Evolutionary conservation across 1,140 invertebrate species (phyloP).

Genomic region (Tigriopus japonicus): DNA sequence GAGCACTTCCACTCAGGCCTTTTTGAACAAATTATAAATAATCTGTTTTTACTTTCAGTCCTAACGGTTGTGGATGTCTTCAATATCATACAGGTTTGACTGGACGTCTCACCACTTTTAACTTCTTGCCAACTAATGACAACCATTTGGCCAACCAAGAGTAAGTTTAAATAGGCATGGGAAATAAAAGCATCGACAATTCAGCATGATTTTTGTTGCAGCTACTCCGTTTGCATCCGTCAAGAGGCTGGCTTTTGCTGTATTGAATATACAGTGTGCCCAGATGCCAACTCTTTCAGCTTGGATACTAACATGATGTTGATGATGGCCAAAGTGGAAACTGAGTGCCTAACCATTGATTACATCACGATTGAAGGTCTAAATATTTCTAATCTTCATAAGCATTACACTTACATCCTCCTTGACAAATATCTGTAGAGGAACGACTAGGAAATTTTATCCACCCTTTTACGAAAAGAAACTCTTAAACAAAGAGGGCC

Average conservation of each 20-base stretch:
- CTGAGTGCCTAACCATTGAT: not conserved
- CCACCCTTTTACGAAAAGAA: too few relatives aligned
- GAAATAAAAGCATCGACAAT: not conserved
- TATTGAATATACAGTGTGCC: not conserved
- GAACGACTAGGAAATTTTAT: too few relatives aligned
- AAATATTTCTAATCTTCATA: too few relatives aligned
- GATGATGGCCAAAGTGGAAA: not conserved
- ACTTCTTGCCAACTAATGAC: too few relatives aligned
- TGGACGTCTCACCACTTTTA: too few relatives aligned
- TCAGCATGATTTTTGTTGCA: not conserved
- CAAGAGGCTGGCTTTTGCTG: constrained; percentile 4
- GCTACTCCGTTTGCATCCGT: not conserved
- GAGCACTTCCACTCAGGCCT: too few relatives aligned
- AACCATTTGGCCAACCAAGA: not conserved
- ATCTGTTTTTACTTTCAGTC: not conserved
- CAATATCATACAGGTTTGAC: not conserved
- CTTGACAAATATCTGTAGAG: too few relatives aligned
- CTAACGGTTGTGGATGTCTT: not conserved
- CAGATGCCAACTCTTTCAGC: not conserved
- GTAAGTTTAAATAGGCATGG: not conserved
- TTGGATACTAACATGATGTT: not conserved
- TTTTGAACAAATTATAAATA: too few relatives aligned
- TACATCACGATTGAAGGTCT: not conserved
- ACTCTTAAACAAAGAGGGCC: too few relatives aligned
- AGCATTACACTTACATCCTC: too few relatives aligned